A percentile compares a stretch with the other conserved stretches of the same genome.
These are phyloP conservation scores for Meliscaeva auricollis DNA, from an alignment of 2,888 invertebrate genomes.

Conservation along the genomic window DNA sequence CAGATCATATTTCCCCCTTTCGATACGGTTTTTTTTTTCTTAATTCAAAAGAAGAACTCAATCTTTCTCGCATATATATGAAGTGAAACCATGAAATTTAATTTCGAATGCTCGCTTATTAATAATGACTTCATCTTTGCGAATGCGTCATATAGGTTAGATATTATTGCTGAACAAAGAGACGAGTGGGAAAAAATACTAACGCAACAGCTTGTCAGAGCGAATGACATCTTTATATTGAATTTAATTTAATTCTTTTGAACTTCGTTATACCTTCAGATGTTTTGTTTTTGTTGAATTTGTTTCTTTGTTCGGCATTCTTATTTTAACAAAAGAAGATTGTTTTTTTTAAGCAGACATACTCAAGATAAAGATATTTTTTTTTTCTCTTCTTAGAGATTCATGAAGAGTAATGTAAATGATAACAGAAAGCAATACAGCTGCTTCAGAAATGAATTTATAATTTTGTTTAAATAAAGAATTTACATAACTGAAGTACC, in stretches of 20 bases:
- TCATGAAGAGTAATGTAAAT: slow-evolving; percentile 8
- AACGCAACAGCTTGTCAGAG: slow-evolving; percentile 35
- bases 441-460: background rate
- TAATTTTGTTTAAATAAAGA: background rate
- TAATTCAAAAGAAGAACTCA: slow-evolving; percentile 30
- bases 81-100: slow-evolving; percentile 71
- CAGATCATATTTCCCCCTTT: slow-evolving; percentile 47
- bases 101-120: slow-evolving; percentile 73
- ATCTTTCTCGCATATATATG: slow-evolving; percentile 1
- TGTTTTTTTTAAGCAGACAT: background rate
- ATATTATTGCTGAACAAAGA: slow-evolving; percentile 38
- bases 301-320: slow-evolving; percentile 26
- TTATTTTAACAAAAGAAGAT: slow-evolving; percentile 21
- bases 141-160: slow-evolving; percentile 39
- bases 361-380: slow-evolving; percentile 10
- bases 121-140: slow-evolving; percentile 72
- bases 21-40: slow-evolving; percentile 34
- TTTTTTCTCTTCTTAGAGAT: background rate
- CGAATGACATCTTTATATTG: slow-evolving; percentile 66
- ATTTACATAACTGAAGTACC: too few relatives aligned
- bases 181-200: slow-evolving; percentile 12
- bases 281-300: slow-evolving; percentile 14
- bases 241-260: slow-evolving; percentile 67
- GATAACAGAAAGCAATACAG: background rate
- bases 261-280: slow-evolving; percentile 37